Evolutionary conservation across 2,797 vertebrate species (phyloP).

Genomic region (Acipenser transmontanus): DNA sequence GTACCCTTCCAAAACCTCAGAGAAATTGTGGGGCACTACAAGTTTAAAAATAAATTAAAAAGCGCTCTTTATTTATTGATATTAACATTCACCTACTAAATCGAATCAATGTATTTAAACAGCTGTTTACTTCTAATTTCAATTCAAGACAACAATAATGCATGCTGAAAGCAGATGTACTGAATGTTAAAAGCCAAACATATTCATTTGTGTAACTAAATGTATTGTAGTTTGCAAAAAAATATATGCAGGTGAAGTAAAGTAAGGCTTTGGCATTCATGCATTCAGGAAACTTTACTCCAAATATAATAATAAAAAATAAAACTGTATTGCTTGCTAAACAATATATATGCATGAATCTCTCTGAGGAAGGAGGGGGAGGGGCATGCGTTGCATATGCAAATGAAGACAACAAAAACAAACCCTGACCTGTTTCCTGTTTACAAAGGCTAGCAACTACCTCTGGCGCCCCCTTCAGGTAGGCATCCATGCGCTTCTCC

Average conservation of each 20-base stretch:
- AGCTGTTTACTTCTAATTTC: not conserved
- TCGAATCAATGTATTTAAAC: not conserved
- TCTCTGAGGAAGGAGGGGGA: not conserved
- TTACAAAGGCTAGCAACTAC: conserved; percentile 85
- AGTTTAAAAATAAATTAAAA: conserved; percentile 1
- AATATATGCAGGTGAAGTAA: too few species aligned
- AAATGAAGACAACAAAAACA: not conserved
- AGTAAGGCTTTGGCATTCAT: not conserved
- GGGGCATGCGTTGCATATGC: not conserved
- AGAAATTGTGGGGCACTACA: conserved; percentile 82
- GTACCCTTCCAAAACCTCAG: conserved; percentile 79
- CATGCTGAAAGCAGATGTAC: not conserved
- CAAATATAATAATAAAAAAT: too few species aligned
- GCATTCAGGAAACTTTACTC: too few species aligned
- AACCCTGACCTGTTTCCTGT: conserved; percentile 74
- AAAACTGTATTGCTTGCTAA: not conserved
- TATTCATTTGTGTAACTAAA: not conserved
- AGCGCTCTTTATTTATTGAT: not conserved
- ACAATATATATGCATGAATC: not conserved
- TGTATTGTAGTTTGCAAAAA: not conserved
- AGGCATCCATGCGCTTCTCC: conserved; percentile 91
- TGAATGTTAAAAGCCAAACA: not conserved
- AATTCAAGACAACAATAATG: conserved; percentile 2
- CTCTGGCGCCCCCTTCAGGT: conserved; percentile 91
- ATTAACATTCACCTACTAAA: not conserved